Conservation (phyloP, 2,888 invertebrate genomes). For the Cancer borealis region DNA sequence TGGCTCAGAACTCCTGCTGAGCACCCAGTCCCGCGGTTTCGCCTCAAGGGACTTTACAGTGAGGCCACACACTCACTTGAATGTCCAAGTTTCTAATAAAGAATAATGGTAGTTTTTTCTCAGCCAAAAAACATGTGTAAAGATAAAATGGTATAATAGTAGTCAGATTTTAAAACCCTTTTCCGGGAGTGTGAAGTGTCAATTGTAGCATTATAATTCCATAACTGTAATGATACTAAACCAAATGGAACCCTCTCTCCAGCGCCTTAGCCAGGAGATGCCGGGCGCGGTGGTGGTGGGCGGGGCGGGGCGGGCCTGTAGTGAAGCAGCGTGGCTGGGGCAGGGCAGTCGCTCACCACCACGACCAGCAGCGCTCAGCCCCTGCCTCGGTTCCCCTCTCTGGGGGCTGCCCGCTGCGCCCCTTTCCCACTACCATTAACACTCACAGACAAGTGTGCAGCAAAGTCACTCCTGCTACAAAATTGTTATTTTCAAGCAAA, state of each 20-base stretch:
- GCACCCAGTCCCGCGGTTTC: slow-evolving; percentile 73
- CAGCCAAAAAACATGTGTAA: slow-evolving; percentile 76
- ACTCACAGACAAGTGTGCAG: slow-evolving; percentile 72
- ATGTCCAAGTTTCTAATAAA: slow-evolving; percentile 77
- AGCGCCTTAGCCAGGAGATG: slow-evolving; percentile 74
- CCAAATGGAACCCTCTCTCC: slow-evolving; percentile 77
- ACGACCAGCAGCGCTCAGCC: slow-evolving; percentile 74
- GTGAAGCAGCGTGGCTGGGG: slow-evolving; percentile 70
- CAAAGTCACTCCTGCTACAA: slow-evolving; percentile 75
- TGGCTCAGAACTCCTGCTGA: slow-evolving; percentile 69
- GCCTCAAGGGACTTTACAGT: slow-evolving; percentile 69
- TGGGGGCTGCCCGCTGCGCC: slow-evolving; percentile 60
- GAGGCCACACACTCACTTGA: slow-evolving; percentile 75
- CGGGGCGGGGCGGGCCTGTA: slow-evolving; percentile 68
- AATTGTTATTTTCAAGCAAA: slow-evolving; percentile 75
- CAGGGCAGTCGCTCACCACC: slow-evolving; percentile 73
- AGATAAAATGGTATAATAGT: slow-evolving; percentile 77
- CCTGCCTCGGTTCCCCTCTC: slow-evolving; percentile 59
- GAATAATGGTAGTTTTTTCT: slow-evolving; percentile 77
- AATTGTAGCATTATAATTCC: slow-evolving; percentile 77
- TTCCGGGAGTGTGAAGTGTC: slow-evolving; percentile 77
- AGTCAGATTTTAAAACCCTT: slow-evolving; percentile 76
- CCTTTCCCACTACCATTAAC: slow-evolving; percentile 68
- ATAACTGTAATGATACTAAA: slow-evolving; percentile 77
- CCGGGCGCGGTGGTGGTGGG: slow-evolving; percentile 73